A percentile compares a stretch with the other conserved stretches of the same genome.
These are phyloP conservation scores for Pteropus rufus DNA, from an alignment of 2,797 vertebrate genomes.

Conservation along the genomic window DNA sequence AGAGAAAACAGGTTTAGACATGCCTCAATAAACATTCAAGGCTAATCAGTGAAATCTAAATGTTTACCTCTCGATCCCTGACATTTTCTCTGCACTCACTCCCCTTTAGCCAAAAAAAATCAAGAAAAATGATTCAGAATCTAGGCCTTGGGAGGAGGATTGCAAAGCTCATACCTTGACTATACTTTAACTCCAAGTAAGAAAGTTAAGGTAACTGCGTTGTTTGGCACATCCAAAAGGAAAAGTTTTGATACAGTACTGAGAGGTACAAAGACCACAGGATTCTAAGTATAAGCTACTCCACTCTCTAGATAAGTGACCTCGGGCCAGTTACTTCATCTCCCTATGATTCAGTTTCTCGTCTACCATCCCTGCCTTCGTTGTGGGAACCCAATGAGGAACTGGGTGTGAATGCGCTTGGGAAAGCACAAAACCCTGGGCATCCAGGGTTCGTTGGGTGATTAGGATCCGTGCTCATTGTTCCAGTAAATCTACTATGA, in stretches of 20 bases:
- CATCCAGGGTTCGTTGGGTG: not conserved
- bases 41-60: not conserved
- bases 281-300: not conserved
- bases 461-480: not conserved
- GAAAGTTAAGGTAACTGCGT: not conserved
- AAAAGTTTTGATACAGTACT: not conserved
- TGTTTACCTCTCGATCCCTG: not conserved
- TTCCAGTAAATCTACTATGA: not conserved
- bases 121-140: slow-evolving; percentile 15
- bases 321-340: not conserved
- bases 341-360: not conserved
- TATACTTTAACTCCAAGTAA: not conserved
- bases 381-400: not conserved
- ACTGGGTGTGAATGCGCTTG: not conserved
- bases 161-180: not conserved
- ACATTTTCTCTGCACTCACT: slow-evolving; percentile 10
- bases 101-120: not conserved
- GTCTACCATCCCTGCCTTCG: not conserved
- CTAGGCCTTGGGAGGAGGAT: not conserved
- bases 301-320: not conserved
- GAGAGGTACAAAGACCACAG: not conserved
- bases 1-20: not conserved
- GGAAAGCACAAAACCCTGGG: not conserved
- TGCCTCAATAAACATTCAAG: not conserved
- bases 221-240: not conserved